Base-by-base conservation (phyloP, 1,140 invertebrate genomes). In the Pseudomyrmex flavicornis region DNA sequence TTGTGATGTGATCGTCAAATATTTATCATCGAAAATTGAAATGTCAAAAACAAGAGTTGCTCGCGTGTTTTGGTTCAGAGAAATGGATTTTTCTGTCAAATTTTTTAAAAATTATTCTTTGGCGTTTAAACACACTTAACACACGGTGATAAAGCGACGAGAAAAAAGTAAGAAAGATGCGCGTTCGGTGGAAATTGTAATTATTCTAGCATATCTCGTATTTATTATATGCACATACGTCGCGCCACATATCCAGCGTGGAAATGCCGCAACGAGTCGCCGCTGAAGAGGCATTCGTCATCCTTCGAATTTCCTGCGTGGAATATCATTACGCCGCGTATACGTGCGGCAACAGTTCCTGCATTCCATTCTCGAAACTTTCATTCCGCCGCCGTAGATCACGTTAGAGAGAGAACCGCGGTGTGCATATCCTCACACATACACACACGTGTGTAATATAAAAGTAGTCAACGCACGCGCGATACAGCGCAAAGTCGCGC, bases 281-380 rank as follows among this genome's bases (percentile, higher is more conserved):
- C 65, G 54, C 20, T 70, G 76, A 80, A 50, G 66, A 80, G 65
- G 54, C 76, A 72, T 80, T 80, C 66, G 76, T 72, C 76, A 72
- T 72, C 54, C 69, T 80, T 80, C 76, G 66, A 80, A 80, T 80
- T 80, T 80, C 76, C 76, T 80, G 76, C 54, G 54, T 66, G 66
- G 59, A 80, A 80, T 80, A 80, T 72, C 76, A 80, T 80, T 80
- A 80, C 54, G 44, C 52, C 12, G 56, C 76, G 54, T 20, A 70
- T 12, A 56, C 59, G 44, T 66, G 54, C 52, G 54, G 54, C 35
- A 35, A 35, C 35, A 35, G 35, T 35, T 35, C 35, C 44, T 50
- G 10, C 65, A 79, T 79, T 35, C 54, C 66, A 80, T 80, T 80
- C 65, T 72, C 54, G 66, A 80, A 80, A 80, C 54, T 80, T 80